Evolutionary conservation across 1,140 invertebrate species (phyloP), one percentile per base, ranked within the genome.

Genomic region (Liolophura sinensis): DNA sequence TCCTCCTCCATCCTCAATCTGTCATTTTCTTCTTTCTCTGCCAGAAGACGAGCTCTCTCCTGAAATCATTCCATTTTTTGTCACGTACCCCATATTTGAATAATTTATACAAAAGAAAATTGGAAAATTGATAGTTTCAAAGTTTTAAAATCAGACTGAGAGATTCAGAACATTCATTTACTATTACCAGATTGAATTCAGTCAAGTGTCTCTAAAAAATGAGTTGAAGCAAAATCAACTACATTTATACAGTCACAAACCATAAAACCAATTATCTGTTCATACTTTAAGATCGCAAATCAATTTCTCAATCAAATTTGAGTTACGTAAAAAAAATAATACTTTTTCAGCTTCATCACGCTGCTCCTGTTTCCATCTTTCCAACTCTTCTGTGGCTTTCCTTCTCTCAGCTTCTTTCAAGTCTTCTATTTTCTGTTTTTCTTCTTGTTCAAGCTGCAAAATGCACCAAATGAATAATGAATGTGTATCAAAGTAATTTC

Each of bases 361-460:
- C 55, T 82, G 79, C 69, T 79, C 71, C 50, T 84, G 75, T 72
- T 89, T 87, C 90, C 90, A 93, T 60, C 86, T 83, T 74, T 91
- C 88, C 25, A 92, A 82, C 68, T 91, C 88, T 15, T 87, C 83
- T 84, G 91, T 89, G 16, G 90, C 89, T 82, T 87, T 86, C 58
- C 85, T 85, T 77, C 80, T 88, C 86, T 71, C 82, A 78, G 64
- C 83, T 79, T 77, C 87, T 83, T 84, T 90, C 80, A 69, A 85
- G 61, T 59, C 64, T 69, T 78, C 73, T 65, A 66, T 86, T 70
- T 68, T 87, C 74, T 59, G 68, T 73, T 85, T 92, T 90, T 71
- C 86, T 73, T 67, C 90, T 82, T 80, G 89, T 87, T 79, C 92
- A 86, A 68, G 87, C 82, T 68, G 89, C 91, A 90, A 72, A 91